Evolutionary conservation across 2,113 vertebrate species (phyloP).

Genomic region (Proterorhinus semilunaris): DNA sequence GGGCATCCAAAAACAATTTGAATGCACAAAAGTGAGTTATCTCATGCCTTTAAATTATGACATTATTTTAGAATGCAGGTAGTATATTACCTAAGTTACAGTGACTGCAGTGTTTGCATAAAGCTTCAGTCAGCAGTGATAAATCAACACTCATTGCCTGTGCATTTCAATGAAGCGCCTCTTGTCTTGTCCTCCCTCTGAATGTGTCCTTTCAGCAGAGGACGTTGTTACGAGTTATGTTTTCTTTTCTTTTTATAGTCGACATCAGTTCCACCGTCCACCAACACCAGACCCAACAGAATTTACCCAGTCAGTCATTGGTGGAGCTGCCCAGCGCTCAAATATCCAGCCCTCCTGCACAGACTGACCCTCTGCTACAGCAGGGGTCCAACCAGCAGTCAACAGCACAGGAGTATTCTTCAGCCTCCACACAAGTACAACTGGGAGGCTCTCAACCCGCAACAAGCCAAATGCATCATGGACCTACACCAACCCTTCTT

Average conservation of each 20-base stretch:
- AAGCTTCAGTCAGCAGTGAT: conserved; percentile 36
- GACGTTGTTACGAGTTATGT: conserved; percentile 13
- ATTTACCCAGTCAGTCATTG: conserved; percentile 80
- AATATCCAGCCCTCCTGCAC: conserved; percentile 68
- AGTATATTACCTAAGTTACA: not conserved
- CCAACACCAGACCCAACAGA: conserved; percentile 86
- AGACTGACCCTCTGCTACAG: conserved; percentile 66
- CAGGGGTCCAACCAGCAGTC: conserved; percentile 64
- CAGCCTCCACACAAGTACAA: conserved; percentile 65
- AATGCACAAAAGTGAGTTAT: too few relatives aligned
- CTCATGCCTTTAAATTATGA: too few relatives aligned
- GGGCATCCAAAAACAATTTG: too few relatives aligned
- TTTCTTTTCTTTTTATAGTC: conserved; percentile 76
- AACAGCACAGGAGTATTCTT: conserved; percentile 68
- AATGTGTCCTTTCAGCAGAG: conserved; percentile 27
- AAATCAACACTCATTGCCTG: conserved; percentile 17
- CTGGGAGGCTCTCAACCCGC: conserved; percentile 63
- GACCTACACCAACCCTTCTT: conserved; percentile 55
- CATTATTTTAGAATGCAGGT: not conserved
- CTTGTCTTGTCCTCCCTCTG: conserved; percentile 5
- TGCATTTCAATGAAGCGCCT: conserved; percentile 37
- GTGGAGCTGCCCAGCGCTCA: conserved; percentile 72
- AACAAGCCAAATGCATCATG: conserved; percentile 51
- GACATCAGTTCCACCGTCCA: conserved; percentile 86
- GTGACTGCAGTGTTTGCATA: not conserved